Conservation (phyloP, 2,797 vertebrate species). For the Carcharodon carcharias region DNA sequence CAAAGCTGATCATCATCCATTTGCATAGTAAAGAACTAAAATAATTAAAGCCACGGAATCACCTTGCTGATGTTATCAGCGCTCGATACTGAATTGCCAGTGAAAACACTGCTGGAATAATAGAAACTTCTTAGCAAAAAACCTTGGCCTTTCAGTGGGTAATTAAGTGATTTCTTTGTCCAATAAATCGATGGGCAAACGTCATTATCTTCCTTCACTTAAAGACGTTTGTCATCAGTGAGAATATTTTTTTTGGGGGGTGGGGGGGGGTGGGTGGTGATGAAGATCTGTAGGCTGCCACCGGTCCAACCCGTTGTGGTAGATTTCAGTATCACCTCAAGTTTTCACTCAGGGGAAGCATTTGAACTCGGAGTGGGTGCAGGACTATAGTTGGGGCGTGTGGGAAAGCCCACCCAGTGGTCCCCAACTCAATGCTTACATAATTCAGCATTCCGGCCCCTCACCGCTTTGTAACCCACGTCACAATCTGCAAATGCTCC, state of each 20-base stretch:
- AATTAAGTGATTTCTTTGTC: not conserved
- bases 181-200: not conserved
- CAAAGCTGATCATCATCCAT: not conserved
- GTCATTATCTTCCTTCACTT: not conserved
- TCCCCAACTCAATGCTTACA: not conserved
- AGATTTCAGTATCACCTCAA: not conserved
- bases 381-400: not conserved
- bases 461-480: not conserved
- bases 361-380: not conserved
- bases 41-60: slow-evolving; percentile 17
- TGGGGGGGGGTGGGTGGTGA: too few relatives aligned
- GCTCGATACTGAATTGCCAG: not conserved
- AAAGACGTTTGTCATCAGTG: not conserved
- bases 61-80: not conserved
- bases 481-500: not conserved
- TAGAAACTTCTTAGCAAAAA: not conserved
- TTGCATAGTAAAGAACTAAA: not conserved
- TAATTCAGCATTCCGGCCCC: not conserved
- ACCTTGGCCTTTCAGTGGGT: not conserved
- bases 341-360: not conserved
- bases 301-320: not conserved
- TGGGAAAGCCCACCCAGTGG: not conserved
- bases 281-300: not conserved
- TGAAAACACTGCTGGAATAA: not conserved
- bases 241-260: not conserved